phyloP scores from a whole-genome alignment of 1,140 invertebrate species.

The Dolichoris vasculosae region DNA sequence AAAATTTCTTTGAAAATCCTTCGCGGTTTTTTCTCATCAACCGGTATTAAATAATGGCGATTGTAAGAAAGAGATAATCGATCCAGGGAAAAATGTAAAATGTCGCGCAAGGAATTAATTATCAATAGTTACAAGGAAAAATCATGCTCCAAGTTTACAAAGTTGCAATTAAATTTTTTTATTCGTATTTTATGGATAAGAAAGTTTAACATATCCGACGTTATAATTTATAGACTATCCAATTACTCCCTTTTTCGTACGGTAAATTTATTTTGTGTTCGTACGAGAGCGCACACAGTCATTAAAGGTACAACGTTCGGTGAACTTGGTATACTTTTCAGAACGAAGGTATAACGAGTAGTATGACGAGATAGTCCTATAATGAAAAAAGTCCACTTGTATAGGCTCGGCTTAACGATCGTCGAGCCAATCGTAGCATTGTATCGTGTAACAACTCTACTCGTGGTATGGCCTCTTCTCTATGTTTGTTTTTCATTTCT shows the following conservation, averaged over 20 bases:
- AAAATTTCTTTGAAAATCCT: background rate
- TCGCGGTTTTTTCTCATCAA: background rate
- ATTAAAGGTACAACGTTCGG: background rate
- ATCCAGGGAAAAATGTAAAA: too few species aligned
- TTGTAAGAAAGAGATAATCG: too few species aligned
- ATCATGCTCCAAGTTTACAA: too few species aligned
- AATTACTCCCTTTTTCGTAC: background rate
- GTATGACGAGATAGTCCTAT: background rate
- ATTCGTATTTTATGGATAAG: background rate
- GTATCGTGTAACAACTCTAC: constrained; percentile 8
- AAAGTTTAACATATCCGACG: background rate
- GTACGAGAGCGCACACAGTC: background rate
- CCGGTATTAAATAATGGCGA: too few species aligned
- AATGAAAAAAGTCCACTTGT: constrained; percentile 6
- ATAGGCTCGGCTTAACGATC: constrained; percentile 37
- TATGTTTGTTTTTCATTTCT: constrained; percentile 43
- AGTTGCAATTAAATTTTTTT: background rate
- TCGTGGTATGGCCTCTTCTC: background rate
- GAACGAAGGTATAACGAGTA: background rate
- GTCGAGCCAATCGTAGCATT: constrained; percentile 13
- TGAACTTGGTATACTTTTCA: constrained; percentile 1
- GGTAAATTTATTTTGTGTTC: background rate
- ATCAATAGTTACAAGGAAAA: too few species aligned
- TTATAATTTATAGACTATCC: background rate
- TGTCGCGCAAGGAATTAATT: too few species aligned